Evolutionary conservation across 2,888 invertebrate genomes (phyloP).

Genomic region (Zhengitettix transpicula): DNA sequence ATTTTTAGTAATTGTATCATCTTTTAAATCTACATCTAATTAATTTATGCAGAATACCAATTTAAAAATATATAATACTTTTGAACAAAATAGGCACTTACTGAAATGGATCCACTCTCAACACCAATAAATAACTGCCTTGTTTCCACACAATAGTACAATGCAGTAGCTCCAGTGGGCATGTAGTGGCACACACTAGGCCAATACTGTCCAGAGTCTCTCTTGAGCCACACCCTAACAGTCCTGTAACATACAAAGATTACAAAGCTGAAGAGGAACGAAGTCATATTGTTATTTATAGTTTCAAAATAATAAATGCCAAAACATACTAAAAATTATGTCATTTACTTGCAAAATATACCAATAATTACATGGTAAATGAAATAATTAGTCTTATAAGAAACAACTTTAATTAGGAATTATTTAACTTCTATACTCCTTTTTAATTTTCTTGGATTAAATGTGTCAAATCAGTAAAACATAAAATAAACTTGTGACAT

Average conservation of each 20-base stretch:
- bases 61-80: background rate
- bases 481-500: too few species aligned
- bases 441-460: too few species aligned
- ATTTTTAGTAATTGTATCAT: too few species aligned
- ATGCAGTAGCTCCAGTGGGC: constrained; percentile 81
- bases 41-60: background rate
- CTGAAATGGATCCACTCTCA: constrained; percentile 76
- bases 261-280: background rate
- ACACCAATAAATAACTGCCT: constrained; percentile 86
- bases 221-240: constrained; percentile 88
- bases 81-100: constrained; percentile 24
- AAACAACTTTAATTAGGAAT: too few species aligned
- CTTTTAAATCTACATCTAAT: too few species aligned
- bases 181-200: constrained; percentile 94
- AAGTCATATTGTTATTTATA: background rate
- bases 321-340: background rate
- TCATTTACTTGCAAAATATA: too few species aligned
- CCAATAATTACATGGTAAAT: too few species aligned
- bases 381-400: too few species aligned
- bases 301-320: background rate
- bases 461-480: too few species aligned
- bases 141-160: constrained; percentile 75
- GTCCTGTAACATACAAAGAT: constrained; percentile 46
- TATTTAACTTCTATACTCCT: too few species aligned
- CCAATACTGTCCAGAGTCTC: constrained; percentile 98